Evolutionary conservation across 2,888 invertebrate genomes (phyloP).

Genomic region (Tipula lateralis): DNA sequence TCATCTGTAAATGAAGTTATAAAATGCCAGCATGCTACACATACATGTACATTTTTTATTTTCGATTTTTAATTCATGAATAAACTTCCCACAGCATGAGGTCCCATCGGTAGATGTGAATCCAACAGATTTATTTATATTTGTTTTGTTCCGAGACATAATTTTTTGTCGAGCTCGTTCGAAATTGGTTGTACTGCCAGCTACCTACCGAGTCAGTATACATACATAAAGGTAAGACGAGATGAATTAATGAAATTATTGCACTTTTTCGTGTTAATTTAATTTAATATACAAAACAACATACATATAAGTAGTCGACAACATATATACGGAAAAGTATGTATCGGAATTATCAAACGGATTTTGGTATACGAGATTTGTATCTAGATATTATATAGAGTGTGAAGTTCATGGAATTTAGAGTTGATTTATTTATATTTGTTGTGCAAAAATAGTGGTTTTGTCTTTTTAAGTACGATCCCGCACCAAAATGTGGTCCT

Average conservation of each 20-base stretch:
- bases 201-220: not conserved
- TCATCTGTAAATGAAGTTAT: not conserved
- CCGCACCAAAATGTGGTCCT: no score
- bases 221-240: no score
- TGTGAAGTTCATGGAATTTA: no score
- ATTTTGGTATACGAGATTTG: no score
- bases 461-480: no score
- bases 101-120: slow-evolving; percentile 11
- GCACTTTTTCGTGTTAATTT: not conserved
- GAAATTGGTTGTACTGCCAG: not conserved
- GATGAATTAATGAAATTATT: not conserved
- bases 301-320: not conserved
- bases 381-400: no score
- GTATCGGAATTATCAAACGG: not conserved
- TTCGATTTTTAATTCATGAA: not conserved
- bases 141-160: not conserved
- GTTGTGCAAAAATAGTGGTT: no score
- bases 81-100: not conserved
- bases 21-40: not conserved
- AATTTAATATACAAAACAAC: not conserved
- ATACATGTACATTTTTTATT: not conserved
- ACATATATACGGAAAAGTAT: no score
- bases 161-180: not conserved
- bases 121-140: not conserved
- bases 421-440: no score